Evolutionary conservation across 2,888 invertebrate species (phyloP), one percentile per base, ranked within the genome.

Genomic region (Coenonympha arcania): DNA sequence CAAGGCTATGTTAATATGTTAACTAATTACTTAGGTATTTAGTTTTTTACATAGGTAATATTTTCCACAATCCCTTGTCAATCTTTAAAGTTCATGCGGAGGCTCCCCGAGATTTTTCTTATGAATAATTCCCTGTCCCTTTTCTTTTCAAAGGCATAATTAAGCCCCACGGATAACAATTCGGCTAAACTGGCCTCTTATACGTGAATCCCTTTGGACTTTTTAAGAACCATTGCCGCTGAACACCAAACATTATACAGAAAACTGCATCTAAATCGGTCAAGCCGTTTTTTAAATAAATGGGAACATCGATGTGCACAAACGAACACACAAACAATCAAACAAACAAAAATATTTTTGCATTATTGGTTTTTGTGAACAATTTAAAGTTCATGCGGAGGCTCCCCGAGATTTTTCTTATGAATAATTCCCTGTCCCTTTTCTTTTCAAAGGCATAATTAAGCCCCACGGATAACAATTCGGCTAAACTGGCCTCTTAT

Each of bases 131-230:
- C 71, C 58, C 71, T 58, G 44, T 46, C 52, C 60, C 72, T 73
- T 71, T 65, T 62, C 62, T 68, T 61, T 60, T 71, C 71, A 74
- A 75, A 75, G 76, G 69, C 66, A 76, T 79, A 81, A 82, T 80
- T 80, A 79, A 74, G 65, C 80, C 81, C 79, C 56, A 68, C 67
- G 80, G 80, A 79, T 70, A 64, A 66, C 64, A 64, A 66, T 71
- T 70, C 66, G 68, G 67, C 67, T 67, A 61, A 67, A 65, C 62
- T 62, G 61, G 57, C 59, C 64, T 63, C 58, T 68, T 61, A 67
- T 69, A 65, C 60, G 24, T 58, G 62, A 79, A 77, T 76, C 78
- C 69, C 69, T 71, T 76, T 77, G 59, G 68, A 63, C 55, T 52
- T 49, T 34, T 55, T 48, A n/a, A n/a, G n/a, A n/a, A n/a, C n/a